Evolutionary conservation across 2,888 invertebrate genomes (phyloP), one percentile per base, ranked within the genome.

Genomic region (Apoda limacodes): DNA sequence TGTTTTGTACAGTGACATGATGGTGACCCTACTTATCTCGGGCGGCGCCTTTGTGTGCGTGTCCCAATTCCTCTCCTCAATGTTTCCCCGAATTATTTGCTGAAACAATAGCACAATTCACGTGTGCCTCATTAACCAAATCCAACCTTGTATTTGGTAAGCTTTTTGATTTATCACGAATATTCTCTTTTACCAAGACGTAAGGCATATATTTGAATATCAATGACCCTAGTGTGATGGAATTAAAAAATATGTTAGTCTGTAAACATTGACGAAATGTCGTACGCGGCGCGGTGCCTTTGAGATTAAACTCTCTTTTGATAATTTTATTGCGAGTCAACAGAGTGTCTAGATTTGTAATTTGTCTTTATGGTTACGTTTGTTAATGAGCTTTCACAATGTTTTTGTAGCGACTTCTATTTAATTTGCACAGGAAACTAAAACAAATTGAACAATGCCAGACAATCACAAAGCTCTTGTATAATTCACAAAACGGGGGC

Each of bases 71-170:
- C 72, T 47, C 50, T 64, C 34, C 55, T 54, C 49, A 52, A 62
- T 55, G 61, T 63, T 72, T 76, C 78, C 58, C 52, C 57, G 76
- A 70, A 76, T 61, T 74, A 78, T 78, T 78, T 76, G 68, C 71
- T 71, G 61, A 71, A 74, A 74, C 75, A 76, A 78, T 72, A 75
- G 58, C 63, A 62, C 59, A 54, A 52, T 69, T 61, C 52, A 57
- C 58, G 55, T 67, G 61, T 64, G 60, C 58, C 50, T 50, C 55
- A 50, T 52, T 55, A 51, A 55, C 57, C 45, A 56, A 50, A 33
- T 43, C 38, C n/a, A n/a, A n/a, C 40, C 36, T 24, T 39, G 24
- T 25, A 28, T 24, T 13, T 6, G 24, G 19, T 19, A 32, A 30
- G 20, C 14, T 30, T 33, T 35, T 35, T 36, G 33, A 36, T 34